These are phyloP conservation scores for Caradrina kadenii DNA, from an alignment of 2,888 invertebrate genomes.

Conservation along the genomic window DNA sequence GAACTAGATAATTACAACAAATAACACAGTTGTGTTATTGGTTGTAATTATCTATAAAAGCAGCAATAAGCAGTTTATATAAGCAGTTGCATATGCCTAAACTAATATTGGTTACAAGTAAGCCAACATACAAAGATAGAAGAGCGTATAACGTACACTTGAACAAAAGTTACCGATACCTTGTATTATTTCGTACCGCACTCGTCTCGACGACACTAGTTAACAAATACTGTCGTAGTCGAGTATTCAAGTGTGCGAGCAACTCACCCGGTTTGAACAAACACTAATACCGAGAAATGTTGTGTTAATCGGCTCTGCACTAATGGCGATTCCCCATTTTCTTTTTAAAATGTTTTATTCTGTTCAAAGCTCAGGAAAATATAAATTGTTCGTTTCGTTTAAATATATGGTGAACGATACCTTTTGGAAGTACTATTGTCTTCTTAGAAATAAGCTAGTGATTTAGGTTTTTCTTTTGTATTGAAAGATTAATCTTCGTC, in stretches of 20 bases:
- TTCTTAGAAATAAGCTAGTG: neutral
- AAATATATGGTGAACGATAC: conserved; percentile 3
- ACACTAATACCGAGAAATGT: conserved; percentile 66
- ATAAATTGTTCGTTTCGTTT: conserved; percentile 27
- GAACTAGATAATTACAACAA: neutral
- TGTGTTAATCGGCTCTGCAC: conserved; percentile 72
- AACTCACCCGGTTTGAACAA: conserved; percentile 62
- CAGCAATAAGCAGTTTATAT: too few relatives aligned
- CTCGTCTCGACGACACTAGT: conserved; percentile 34
- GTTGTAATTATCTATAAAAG: too few relatives aligned
- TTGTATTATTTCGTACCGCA: conserved; percentile 42
- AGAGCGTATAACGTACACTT: conserved; percentile 2
- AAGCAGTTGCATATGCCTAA: conserved; percentile 5
- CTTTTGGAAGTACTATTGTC: conserved; percentile 17
- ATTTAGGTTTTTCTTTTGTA: conserved; percentile 22
- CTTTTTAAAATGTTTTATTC: conserved; percentile 64
- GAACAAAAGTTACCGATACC: conserved; percentile 25
- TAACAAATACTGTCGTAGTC: conserved; percentile 52
- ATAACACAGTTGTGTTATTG: conserved; percentile 11
- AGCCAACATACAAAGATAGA: conserved; percentile 17
- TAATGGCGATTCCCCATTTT: conserved; percentile 72
- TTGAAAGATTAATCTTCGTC: neutral
- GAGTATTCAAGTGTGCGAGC: conserved; percentile 56
- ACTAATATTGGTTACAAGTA: conserved; percentile 23
- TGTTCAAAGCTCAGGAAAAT: conserved; percentile 37